phyloP scores from a whole-genome alignment of 2,888 invertebrate genomes.

The Lasioglossum marginatum region DNA sequence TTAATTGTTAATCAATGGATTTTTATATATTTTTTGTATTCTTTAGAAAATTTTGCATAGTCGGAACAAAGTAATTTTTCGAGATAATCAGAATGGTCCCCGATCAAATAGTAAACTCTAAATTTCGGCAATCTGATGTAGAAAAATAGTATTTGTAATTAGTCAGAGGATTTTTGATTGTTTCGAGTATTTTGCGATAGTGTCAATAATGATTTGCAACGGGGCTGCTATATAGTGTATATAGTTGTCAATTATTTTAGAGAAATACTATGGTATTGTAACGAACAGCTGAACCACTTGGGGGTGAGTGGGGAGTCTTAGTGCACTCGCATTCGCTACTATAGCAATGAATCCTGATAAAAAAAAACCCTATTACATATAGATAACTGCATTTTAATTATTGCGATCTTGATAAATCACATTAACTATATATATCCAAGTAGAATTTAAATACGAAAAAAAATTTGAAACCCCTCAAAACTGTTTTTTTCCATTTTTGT shows the following conservation, averaged over 20 bases:
- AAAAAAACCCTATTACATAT: background rate
- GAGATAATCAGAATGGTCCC: conserved; percentile 45
- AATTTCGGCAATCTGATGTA: conserved; percentile 21
- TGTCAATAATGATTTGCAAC: background rate
- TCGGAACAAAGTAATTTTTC: background rate
- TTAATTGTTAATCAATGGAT: background rate
- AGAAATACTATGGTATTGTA: background rate
- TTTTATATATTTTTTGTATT: background rate
- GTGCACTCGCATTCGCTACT: conserved; percentile 14
- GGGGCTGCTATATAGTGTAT: background rate
- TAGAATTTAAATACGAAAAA: background rate
- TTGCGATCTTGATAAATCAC: no score
- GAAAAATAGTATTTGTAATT: conserved; percentile 43
- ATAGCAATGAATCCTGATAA: background rate
- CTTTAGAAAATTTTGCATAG: background rate
- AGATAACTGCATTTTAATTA: background rate
- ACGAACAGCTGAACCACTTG: conserved; percentile 7
- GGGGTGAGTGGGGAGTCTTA: background rate
- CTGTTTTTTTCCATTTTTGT: background rate
- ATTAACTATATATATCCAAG: background rate
- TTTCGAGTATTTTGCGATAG: background rate
- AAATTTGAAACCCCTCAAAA: background rate
- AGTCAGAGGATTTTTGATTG: background rate
- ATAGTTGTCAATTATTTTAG: background rate
- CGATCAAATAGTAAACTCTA: conserved; percentile 25